Percentiles rank a stretch among this genome's conserved stretches.
Evolutionary conservation across 2,113 vertebrate genomes (phyloP).

Genomic region (Trogon melanurus): DNA sequence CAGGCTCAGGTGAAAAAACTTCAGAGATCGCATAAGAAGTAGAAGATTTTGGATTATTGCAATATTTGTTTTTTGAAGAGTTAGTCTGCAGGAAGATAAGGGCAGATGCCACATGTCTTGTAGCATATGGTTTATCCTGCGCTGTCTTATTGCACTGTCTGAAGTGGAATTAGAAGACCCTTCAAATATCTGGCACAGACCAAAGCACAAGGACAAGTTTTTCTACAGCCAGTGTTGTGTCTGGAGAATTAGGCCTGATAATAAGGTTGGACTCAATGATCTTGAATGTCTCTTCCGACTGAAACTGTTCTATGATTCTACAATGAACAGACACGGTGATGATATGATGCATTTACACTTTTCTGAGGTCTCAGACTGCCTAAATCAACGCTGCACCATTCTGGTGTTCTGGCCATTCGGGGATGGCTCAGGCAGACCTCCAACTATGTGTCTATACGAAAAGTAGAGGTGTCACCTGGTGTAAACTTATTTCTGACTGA

Average conservation of each 20-base stretch:
- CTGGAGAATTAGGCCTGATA: neutral
- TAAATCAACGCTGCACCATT: neutral
- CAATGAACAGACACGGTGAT: neutral
- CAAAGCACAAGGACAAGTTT: neutral
- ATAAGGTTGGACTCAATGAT: too few relatives aligned
- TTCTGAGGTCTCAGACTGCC: neutral
- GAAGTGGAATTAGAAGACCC: neutral
- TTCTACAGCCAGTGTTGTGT: neutral
- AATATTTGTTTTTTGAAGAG: neutral
- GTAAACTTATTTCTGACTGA: neutral
- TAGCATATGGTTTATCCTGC: neutral
- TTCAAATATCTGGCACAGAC: neutral
- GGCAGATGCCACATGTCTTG: fast-evolving
- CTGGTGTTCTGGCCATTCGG: fast-evolving
- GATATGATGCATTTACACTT: neutral
- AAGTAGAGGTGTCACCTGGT: neutral
- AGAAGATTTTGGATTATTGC: neutral
- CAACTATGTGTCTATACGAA: neutral
- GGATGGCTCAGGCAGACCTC: neutral
- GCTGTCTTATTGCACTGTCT: fast-evolving
- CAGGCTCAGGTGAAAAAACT: neutral
- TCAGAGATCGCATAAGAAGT: neutral
- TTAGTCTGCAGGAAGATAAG: neutral
- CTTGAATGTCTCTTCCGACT: too few relatives aligned
- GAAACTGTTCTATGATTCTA: too few relatives aligned